Evolutionary conservation across 2,113 vertebrate species (phyloP), one percentile per base, ranked within the genome.

Genomic region (Anthoscopus minutus): DNA sequence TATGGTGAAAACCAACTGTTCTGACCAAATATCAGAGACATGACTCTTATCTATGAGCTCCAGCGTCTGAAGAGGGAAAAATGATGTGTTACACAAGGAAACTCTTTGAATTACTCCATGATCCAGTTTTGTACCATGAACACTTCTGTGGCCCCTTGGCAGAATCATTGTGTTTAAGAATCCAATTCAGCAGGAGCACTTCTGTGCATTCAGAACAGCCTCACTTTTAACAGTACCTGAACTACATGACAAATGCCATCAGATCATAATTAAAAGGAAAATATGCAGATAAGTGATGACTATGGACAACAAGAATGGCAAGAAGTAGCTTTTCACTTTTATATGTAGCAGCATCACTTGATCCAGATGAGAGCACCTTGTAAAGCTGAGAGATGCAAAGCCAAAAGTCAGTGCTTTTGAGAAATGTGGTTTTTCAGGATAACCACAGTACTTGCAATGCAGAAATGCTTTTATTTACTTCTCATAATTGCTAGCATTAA

Each of bases 391-490:
- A 88, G 80, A 61, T 77, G 38, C 71, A 92, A 94, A 94, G 60
- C 15, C 81, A 60, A 44, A 89, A 78, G 80, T 28, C 71, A 78
- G 35, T 51, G 51, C 67, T 94, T 94, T 81, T 66, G 56, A 93
- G 86, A 93, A 88, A 88, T 56, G 47, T 58, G 65, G 5, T 47
- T 88, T 90, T 92, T 90, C 56, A 48, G 51, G 64, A 90, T 64
- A 77, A 81, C 86, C 64, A 80, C 58, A 86, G 65, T 51, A 56
- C 62, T 69, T 62, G 61, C 77, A 76, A 57, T 56, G 45, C 67
- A 77, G 83, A 88, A 92, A 65, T 61, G 74, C 71, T 91, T 93
- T 89, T 86, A 89, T 93, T 91, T 92, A 78, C 73, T 79, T 61
- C 24, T 73, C 9, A 4, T 77, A 73, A 94, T 66, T 71, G 31